Evolutionary conservation across 2,888 invertebrate genomes (phyloP).

Genomic region (Agrochola macilenta): DNA sequence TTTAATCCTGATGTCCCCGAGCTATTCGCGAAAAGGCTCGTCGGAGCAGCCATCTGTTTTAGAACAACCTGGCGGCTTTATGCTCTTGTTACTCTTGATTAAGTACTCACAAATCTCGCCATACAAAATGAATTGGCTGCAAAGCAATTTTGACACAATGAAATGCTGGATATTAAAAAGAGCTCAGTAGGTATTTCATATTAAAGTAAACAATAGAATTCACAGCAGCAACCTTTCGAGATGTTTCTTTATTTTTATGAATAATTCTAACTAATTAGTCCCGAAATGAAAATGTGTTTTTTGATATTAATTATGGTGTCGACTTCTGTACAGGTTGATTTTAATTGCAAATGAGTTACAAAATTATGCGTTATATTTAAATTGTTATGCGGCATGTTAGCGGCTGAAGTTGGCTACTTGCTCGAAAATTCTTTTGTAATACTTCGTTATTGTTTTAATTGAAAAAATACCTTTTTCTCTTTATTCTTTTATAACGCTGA

Average conservation of each 20-base stretch:
- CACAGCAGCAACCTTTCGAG: conserved; percentile 21
- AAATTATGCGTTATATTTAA: conserved; percentile 74
- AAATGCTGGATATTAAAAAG: conserved; percentile 24
- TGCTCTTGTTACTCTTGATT: conserved; percentile 8
- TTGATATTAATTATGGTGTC: conserved; percentile 59
- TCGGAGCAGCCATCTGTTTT: conserved; percentile 13
- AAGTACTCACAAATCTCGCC: conserved; percentile 2
- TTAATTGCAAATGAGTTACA: conserved; percentile 76
- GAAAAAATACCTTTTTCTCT: conserved; percentile 17
- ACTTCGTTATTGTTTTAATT: conserved; percentile 37
- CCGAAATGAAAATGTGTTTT: conserved; percentile 48
- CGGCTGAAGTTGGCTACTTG: conserved; percentile 37
- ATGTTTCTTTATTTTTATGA: conserved; percentile 54
- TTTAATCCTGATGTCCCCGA: conserved; percentile 38
- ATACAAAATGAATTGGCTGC: conserved; percentile 12
- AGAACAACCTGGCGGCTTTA: conserved; percentile 8
- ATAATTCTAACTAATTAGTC: conserved; percentile 59
- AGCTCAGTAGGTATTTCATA: conserved; percentile 18
- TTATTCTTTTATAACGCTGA: conserved; percentile 6
- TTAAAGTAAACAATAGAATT: conserved; percentile 43
- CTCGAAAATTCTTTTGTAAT: conserved; percentile 47
- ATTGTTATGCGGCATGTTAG: conserved; percentile 65
- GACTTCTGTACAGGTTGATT: conserved; percentile 66
- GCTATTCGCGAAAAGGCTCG: conserved; percentile 16
- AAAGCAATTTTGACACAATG: conserved; percentile 33